phyloP scores from a whole-genome alignment of 2,888 invertebrate genomes.

The Mantis religiosa region DNA sequence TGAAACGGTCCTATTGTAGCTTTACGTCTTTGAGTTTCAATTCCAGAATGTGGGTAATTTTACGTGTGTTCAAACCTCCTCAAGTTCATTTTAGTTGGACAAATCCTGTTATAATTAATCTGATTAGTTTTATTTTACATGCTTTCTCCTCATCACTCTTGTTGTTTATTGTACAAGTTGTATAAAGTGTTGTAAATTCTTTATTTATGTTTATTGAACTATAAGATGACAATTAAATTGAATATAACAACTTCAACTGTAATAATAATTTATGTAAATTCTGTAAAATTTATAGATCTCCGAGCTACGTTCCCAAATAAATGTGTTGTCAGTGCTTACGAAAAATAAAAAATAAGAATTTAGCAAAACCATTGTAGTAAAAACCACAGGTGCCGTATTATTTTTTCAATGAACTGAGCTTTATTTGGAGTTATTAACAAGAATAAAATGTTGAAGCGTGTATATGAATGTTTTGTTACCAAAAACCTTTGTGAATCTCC shows the following conservation, averaged over 20 bases:
- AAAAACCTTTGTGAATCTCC: not conserved
- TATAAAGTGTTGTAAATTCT: slow-evolving; percentile 30
- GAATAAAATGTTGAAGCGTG: not conserved
- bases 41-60: too few species aligned
- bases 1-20: too few species aligned
- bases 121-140: not conserved
- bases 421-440: not conserved
- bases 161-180: slow-evolving; percentile 23
- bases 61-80: too few species aligned
- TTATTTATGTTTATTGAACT: slow-evolving; percentile 26
- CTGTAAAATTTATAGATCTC: not conserved
- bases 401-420: not conserved
- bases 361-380: not conserved
- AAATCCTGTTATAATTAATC: too few species aligned
- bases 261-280: slow-evolving; percentile 24
- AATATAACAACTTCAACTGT: not conserved
- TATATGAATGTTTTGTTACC: not conserved
- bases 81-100: too few species aligned
- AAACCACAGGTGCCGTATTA: not conserved
- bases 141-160: slow-evolving; percentile 8
- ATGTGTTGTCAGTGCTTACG: not conserved
- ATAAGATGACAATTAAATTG: slow-evolving; percentile 1
- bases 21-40: too few species aligned
- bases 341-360: not conserved
- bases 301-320: not conserved